Evolutionary conservation across 2,113 vertebrate species (phyloP).

Genomic region (Donacobius atricapilla): DNA sequence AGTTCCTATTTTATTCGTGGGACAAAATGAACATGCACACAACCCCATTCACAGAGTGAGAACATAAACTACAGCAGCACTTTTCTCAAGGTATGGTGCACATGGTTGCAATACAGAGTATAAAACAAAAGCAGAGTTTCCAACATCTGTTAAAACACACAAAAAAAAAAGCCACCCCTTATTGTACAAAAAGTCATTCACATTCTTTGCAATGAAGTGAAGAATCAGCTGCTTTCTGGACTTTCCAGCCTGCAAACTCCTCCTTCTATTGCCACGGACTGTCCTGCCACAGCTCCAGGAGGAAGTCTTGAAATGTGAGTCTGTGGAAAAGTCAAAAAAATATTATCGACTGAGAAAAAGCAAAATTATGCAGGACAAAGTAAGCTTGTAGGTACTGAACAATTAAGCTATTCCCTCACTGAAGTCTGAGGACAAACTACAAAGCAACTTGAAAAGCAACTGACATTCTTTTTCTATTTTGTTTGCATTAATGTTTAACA

Average conservation of each 20-base stretch:
- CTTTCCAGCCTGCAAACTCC: conserved; percentile 92
- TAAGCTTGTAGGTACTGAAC: not conserved
- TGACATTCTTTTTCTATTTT: not conserved
- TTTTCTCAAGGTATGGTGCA: conserved; percentile 59
- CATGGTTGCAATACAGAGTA: conserved; percentile 51
- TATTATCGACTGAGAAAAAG: not conserved
- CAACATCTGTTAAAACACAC: conserved; percentile 75
- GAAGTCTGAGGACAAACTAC: not conserved
- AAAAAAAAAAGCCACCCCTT: not conserved
- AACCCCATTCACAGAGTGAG: conserved; percentile 22
- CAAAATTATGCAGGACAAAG: not conserved
- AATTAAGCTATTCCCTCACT: not conserved
- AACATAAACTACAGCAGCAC: conserved; percentile 69
- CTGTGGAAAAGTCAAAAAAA: conserved; percentile 72
- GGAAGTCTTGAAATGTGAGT: conserved; percentile 98
- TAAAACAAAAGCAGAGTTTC: conserved; percentile 70
- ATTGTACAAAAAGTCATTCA: conserved; percentile 60
- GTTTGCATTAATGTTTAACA: not conserved
- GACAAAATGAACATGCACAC: conserved; percentile 23
- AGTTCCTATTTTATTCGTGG: conserved; percentile 40
- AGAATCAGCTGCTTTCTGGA: conserved; percentile 66
- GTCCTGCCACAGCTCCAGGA: conserved; percentile 91
- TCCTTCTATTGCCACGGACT: conserved; percentile 98
- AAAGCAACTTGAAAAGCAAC: conserved; percentile 6
- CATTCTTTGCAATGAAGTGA: conserved; percentile 50